Base-by-base conservation (phyloP, 1,140 invertebrate genomes). In the Zaprionus taronus region DNA sequence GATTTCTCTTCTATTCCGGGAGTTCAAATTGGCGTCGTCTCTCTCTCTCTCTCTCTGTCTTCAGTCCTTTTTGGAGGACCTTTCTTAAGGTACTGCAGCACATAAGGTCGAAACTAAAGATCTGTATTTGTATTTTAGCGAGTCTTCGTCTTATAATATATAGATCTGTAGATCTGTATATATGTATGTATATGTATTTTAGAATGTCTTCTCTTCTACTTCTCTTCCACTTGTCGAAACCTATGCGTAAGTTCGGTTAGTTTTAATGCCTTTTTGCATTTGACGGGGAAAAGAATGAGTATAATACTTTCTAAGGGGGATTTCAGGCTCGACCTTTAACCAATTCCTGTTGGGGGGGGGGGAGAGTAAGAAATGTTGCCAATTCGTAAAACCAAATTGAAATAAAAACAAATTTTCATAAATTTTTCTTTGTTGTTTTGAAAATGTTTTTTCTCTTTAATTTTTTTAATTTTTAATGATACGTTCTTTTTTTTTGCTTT, bases 371-470 rank as follows among this genome's bases (percentile, higher is more conserved):
- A 26, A 76, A 67, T 68, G 31, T 65, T 61, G 83, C 83, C 83
- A 87, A 87, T 87, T 80, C 24, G 34, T 49, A 24, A 44, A 78
- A 81, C 81, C 75, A 73, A 85, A 83, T 47, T 28, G 69, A 87
- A 87, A 89, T 84, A 73, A 87, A 87, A 87, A 87, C 84, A 83
- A 86, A 76, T 89, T 89, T 89, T 11, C 36, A 58, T 36, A 72
- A 73, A 77, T 74, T 78, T 74, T 87, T 80, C 63, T 82, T 79
- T 79, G 68, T 71, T 71, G 67, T 73, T 89, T 89, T 81, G 78
- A 89, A 84, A 89, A 83, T 83, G 64, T 80, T 76, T 78, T 63
- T 68, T 80, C 79, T 77, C 20, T 80, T 78, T 80, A 67, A 31
- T 72, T 64, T 58, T 58, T 66, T 70, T 67, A 74, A 77, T 60